Evolutionary conservation across 1,140 invertebrate genomes (phyloP).

Genomic region (Drosophila arawakana): DNA sequence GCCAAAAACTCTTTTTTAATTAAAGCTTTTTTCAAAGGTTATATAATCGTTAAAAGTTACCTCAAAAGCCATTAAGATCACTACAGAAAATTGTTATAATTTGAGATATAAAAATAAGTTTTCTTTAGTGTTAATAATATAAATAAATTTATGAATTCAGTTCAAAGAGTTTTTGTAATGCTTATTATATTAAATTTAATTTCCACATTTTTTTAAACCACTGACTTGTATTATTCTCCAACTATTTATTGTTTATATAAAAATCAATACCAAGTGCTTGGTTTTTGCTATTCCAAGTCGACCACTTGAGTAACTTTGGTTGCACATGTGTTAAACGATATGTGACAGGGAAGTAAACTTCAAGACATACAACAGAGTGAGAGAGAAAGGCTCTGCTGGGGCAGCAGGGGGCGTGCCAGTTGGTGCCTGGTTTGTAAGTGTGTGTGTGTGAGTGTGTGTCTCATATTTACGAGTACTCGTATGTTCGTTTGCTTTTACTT

Average conservation of each 20-base stretch:
- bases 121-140: too few species aligned
- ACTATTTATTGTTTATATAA: conserved; percentile 18
- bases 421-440: conserved; percentile 1
- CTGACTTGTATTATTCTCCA: neutral
- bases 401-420: neutral
- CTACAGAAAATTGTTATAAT: neutral
- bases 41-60: neutral
- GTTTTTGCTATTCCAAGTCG: conserved; percentile 3
- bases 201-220: neutral
- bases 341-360: neutral
- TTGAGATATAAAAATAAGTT: too few species aligned
- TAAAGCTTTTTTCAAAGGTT: conserved; percentile 42
- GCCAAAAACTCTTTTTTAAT: conserved; percentile 74
- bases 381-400: too few species aligned
- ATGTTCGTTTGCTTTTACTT: conserved; percentile 68
- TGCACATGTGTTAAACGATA: neutral
- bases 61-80: neutral
- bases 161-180: too few species aligned
- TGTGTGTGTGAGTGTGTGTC: neutral
- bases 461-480: conserved; percentile 36
- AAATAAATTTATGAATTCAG: too few species aligned
- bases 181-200: neutral
- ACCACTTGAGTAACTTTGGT: conserved; percentile 1
- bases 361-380: neutral
- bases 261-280: conserved; percentile 23